These are phyloP conservation scores for Crocallis elinguaria DNA, from an alignment of 2,888 invertebrate genomes.

Conservation along the genomic window DNA sequence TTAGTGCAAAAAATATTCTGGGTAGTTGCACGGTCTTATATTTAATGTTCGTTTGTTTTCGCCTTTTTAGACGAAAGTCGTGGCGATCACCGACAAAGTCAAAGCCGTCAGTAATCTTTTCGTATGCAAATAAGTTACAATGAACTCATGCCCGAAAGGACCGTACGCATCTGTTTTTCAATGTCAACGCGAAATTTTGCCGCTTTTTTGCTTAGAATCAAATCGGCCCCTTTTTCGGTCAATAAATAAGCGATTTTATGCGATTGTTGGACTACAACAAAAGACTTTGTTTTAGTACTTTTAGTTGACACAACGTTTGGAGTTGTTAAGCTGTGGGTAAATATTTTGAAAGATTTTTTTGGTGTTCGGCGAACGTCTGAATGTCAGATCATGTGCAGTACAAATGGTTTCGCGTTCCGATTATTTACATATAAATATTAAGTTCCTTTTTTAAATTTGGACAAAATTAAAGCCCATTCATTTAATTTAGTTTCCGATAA, in stretches of 20 bases:
- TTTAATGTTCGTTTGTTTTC: constrained; percentile 66
- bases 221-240: constrained; percentile 42
- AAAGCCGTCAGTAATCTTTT: constrained; percentile 67
- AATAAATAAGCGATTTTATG: constrained; percentile 51
- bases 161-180: constrained; percentile 63
- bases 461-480: neutral
- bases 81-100: constrained; percentile 66
- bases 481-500: too few species aligned
- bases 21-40: constrained; percentile 50
- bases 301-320: constrained; percentile 34
- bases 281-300: constrained; percentile 44
- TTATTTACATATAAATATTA: too few species aligned
- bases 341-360: constrained; percentile 41
- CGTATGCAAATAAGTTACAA: constrained; percentile 79
- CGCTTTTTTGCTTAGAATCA: constrained; percentile 45
- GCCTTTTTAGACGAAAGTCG: constrained; percentile 71
- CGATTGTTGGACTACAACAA: constrained; percentile 44
- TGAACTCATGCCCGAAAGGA: constrained; percentile 69
- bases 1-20: constrained; percentile 76
- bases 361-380: constrained; percentile 35
- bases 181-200: constrained; percentile 63
- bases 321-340: constrained; percentile 45
- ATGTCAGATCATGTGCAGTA: constrained; percentile 20
- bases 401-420: too few species aligned
- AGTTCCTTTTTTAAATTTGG: too few species aligned